These are phyloP conservation scores for Oreotrochilus melanogaster DNA, from an alignment of 2,113 vertebrate species.

Conservation along the genomic window DNA sequence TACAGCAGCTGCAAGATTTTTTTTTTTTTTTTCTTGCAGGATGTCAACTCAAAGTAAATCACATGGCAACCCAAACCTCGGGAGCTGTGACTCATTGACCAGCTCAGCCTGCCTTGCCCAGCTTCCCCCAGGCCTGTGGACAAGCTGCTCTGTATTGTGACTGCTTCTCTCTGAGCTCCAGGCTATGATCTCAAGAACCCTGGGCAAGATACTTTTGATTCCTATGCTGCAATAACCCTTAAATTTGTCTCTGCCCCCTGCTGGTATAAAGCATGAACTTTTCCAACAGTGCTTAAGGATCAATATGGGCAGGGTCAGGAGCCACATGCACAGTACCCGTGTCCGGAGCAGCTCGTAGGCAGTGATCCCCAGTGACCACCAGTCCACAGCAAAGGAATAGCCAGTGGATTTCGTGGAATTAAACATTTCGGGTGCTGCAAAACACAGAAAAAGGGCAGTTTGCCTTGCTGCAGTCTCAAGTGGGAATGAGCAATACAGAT, in stretches of 20 bases:
- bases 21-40: neutral
- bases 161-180: neutral
- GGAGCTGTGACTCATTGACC: neutral
- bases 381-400: constrained; percentile 90
- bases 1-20: neutral
- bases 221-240: neutral
- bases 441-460: neutral
- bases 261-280: neutral
- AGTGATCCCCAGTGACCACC: constrained; percentile 88
- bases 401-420: constrained; percentile 81
- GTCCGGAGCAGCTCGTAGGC: constrained; percentile 94
- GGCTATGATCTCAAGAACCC: neutral
- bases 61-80: neutral
- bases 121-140: neutral
- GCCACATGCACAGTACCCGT: constrained; percentile 77
- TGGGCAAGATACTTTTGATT: neutral
- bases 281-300: neutral
- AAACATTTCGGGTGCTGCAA: constrained; percentile 95
- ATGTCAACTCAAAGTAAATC: neutral
- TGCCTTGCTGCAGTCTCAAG: neutral
- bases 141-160: neutral
- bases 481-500: neutral
- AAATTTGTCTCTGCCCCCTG: neutral
- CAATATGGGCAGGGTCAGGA: rapidly evolving
- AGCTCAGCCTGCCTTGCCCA: neutral